A percentile compares a stretch with the other conserved stretches of the same genome.
phyloP scores from a whole-genome alignment of 1,140 invertebrate species.

The Ruditapes philippinarum region DNA sequence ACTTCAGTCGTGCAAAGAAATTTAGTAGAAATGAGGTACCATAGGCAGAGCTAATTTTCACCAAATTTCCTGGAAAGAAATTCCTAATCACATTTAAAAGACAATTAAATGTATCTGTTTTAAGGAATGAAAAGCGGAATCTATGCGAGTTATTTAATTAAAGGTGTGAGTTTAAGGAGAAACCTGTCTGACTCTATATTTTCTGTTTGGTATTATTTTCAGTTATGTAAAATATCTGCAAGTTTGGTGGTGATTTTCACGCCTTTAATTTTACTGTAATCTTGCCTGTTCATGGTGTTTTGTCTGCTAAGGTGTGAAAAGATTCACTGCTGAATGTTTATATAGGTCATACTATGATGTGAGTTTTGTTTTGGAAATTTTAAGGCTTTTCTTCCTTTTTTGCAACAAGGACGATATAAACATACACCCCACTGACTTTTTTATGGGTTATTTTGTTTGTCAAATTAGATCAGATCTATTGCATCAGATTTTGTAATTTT shows the following conservation, averaged over 20 bases:
- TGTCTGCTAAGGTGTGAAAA: not conserved
- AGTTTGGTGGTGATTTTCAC: not conserved
- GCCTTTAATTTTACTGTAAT: not conserved
- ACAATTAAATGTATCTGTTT: slow-evolving; percentile 37
- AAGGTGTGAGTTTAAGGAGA: not conserved
- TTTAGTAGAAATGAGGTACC: too few species aligned
- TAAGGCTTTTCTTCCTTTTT: too few species aligned
- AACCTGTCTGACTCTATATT: not conserved
- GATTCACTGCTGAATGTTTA: not conserved
- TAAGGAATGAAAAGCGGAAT: slow-evolving; percentile 27
- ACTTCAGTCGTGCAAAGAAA: too few species aligned
- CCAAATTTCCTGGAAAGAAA: not conserved
- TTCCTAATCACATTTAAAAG: slow-evolving; percentile 24
- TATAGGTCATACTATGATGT: not conserved
- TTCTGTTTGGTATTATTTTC: not conserved
- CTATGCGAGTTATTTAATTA: slow-evolving; percentile 10
- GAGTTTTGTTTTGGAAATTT: too few species aligned
- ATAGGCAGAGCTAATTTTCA: slow-evolving; percentile 2
- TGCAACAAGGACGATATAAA: too few species aligned
- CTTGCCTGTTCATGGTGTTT: not conserved
- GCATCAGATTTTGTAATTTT: too few species aligned
- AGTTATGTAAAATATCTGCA: slow-evolving; percentile 16
- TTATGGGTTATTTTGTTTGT: too few species aligned
- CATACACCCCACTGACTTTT: too few species aligned
- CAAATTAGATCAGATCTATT: too few species aligned